These are phyloP conservation scores for Liodrosophila aerea DNA, from an alignment of 2,888 invertebrate genomes.

Conservation along the genomic window DNA sequence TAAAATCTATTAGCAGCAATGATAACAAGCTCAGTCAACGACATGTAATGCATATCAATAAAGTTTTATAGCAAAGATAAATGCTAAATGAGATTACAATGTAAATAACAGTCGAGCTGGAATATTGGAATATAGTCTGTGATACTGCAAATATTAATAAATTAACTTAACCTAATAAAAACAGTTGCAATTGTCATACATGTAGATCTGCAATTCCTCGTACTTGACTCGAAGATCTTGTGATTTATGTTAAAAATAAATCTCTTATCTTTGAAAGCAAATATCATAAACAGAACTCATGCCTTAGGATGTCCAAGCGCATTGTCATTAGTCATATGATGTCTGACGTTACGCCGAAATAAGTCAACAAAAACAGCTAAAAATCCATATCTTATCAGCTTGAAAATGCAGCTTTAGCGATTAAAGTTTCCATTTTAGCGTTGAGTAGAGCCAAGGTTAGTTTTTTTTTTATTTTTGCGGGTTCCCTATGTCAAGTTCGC, in stretches of 20 bases:
- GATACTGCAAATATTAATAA: too few species aligned
- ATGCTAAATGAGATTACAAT: slow-evolving; percentile 8
- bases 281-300: slow-evolving; percentile 3
- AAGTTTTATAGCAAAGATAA: slow-evolving; percentile 4
- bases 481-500: slow-evolving; percentile 35
- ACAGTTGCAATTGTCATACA: too few species aligned
- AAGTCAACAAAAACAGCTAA: too few species aligned
- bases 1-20: slow-evolving; percentile 14
- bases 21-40: slow-evolving; percentile 17
- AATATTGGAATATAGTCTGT: too few species aligned
- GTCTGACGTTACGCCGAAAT: slow-evolving; percentile 9
- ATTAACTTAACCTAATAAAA: too few species aligned
- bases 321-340: slow-evolving; percentile 39
- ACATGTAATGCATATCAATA: slow-evolving; percentile 16
- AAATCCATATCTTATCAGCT: slow-evolving; percentile 32
- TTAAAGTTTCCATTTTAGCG: too few species aligned
- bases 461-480: background rate
- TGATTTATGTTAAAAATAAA: too few species aligned
- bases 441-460: background rate
- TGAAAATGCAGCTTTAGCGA: background rate
- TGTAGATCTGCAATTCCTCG: too few species aligned
- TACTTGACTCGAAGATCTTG: too few species aligned
- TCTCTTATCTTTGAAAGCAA: too few species aligned
- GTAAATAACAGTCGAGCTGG: background rate
- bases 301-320: background rate